phyloP scores from a whole-genome alignment of 2,888 invertebrate genomes.

The Microctonus brassicae region DNA sequence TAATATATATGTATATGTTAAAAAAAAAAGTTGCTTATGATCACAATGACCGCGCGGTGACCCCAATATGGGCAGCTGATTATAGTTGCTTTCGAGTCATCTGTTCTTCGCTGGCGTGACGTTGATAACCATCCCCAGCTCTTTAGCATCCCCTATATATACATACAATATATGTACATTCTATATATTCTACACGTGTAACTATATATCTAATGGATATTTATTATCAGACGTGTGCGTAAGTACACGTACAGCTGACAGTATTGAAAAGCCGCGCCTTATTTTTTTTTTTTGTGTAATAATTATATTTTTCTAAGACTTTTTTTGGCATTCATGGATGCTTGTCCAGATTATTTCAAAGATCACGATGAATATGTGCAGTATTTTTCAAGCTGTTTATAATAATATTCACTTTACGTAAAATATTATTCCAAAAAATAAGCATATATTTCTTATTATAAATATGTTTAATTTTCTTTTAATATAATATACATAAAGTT shows the following conservation, averaged over 20 bases:
- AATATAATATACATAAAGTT: too few species aligned
- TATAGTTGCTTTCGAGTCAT: constrained; percentile 65
- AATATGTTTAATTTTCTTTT: too few species aligned
- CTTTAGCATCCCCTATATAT: constrained; percentile 43
- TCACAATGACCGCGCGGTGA: too few species aligned
- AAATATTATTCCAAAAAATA: too few species aligned
- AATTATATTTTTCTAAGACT: too few species aligned
- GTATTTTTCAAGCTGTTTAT: too few species aligned
- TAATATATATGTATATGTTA: constrained; percentile 13
- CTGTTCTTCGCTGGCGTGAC: constrained; percentile 59
- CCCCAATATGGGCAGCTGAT: constrained; percentile 61
- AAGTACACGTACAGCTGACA: constrained; percentile 54
- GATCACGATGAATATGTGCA: too few species aligned
- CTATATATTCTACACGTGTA: neutral
- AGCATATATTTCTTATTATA: too few species aligned
- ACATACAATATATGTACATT: neutral
- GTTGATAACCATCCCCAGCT: constrained; percentile 67
- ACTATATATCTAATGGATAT: constrained; percentile 64
- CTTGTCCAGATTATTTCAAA: too few species aligned
- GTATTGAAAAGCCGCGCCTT: constrained; percentile 26
- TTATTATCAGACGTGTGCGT: constrained; percentile 63
- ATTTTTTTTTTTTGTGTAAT: neutral
- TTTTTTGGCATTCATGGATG: too few species aligned
- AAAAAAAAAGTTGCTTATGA: neutral
- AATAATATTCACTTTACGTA: too few species aligned